Base-by-base conservation (phyloP, 2,888 invertebrate genomes). In the Sceliomorpha sp. region DNA sequence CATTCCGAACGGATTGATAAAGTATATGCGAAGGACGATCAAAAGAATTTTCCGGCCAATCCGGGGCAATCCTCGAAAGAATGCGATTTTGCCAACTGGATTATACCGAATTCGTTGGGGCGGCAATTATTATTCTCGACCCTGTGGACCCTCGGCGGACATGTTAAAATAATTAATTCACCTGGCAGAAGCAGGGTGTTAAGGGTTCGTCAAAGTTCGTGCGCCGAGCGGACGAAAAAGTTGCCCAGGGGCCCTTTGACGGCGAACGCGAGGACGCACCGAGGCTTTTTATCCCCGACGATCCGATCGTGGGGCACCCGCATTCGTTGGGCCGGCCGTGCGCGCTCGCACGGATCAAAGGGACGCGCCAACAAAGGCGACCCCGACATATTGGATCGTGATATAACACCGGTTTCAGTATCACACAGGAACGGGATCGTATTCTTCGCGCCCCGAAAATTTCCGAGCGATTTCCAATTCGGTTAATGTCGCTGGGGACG, bases 331-430 rank as follows among this genome's bases (percentile, higher is more conserved):
- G 42, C 26, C 42, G 40, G 8, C 20, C 31, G 34, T 36, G 29
- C 40, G 39, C 13, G 31, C 47, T 26, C 64, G 36, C 32, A 40
- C 40, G 68, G 73, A 76, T 80, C 79, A 78, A 81, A 79, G 75
- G 73, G 71, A 72, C 50, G 51, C 66, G 73, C 74, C 74, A 77
- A 81, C 80, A 81, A 80, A 81, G 75, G 76, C 72, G 62, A 44
- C n/a, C 63, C 44, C 56, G 60, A 69, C 70, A 70, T 72, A 77
- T 72, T 73, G 70, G 62, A 75, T 69, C 66, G 64, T 44, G 77
- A 72, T 74, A 70, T 58, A 72, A 74, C 60, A 64, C 42, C 56
- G 56, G 48, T 73, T 68, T 70, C 73, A 72, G 72, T 76, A 76
- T 77, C 76, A 64, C 58, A 47, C 14, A 40, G 34, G 47, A 44